These are phyloP conservation scores for Sphyrna mokarran DNA, from an alignment of 2,113 vertebrate genomes.

Conservation along the genomic window DNA sequence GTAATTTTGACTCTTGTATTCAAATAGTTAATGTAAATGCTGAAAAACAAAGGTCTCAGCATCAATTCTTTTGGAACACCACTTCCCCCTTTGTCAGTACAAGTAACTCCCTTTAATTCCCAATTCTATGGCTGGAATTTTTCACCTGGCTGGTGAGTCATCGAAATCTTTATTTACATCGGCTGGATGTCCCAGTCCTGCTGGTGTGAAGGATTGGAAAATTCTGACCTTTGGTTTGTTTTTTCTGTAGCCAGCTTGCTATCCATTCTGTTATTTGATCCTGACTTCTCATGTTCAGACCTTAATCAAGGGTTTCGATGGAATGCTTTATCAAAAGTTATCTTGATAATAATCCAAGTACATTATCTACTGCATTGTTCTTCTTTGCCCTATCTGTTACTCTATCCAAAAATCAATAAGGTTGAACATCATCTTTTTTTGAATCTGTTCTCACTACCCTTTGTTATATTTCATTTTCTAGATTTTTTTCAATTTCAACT, in stretches of 20 bases:
- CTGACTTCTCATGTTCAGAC: not conserved
- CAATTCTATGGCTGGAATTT: not conserved
- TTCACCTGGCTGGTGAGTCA: too few species aligned
- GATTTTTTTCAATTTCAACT: not conserved
- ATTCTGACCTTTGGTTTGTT: not conserved
- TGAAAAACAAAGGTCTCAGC: not conserved
- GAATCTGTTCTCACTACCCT: too few species aligned
- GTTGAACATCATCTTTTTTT: too few species aligned
- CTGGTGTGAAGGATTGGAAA: too few species aligned
- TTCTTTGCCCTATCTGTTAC: not conserved
- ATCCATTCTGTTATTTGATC: not conserved
- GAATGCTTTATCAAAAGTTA: not conserved
- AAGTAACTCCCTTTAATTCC: not conserved
- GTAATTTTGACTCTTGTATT: not conserved
- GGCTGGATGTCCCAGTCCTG: too few species aligned
- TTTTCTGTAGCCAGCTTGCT: not conserved
- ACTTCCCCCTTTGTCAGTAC: not conserved
- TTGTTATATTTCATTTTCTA: not conserved
- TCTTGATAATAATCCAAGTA: not conserved
- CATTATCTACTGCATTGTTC: not conserved
- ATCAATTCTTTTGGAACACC: not conserved
- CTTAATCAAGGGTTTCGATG: not conserved
- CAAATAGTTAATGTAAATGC: not conserved
- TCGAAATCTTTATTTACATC: too few species aligned
- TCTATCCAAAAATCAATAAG: not conserved